These are phyloP conservation scores for Bos indicus DNA, from an alignment of 2,113 vertebrate genomes.

Conservation along the genomic window DNA sequence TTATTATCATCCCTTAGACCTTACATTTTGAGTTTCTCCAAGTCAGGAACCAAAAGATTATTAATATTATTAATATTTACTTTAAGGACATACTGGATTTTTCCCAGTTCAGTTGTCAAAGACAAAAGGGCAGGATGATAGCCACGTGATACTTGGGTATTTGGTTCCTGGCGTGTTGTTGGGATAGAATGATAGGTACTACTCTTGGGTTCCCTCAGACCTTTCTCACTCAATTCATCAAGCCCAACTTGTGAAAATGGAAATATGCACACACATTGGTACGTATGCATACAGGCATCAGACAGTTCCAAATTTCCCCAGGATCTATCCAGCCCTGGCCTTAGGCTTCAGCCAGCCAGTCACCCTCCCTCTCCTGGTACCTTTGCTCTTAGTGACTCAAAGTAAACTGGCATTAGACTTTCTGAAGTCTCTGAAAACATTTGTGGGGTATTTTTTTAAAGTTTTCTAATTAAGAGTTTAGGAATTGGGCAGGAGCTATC, in stretches of 20 bases:
- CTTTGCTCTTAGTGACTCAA: slow-evolving; percentile 37
- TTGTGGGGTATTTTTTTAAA: slow-evolving; percentile 48
- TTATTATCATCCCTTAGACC: neutral
- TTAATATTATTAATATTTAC: neutral
- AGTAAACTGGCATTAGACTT: neutral
- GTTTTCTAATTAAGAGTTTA: slow-evolving; percentile 63
- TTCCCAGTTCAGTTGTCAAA: neutral
- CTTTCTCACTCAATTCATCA: neutral
- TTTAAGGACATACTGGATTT: neutral
- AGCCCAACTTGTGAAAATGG: neutral
- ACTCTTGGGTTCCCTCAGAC: neutral
- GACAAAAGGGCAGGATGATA: neutral
- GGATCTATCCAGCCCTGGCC: accelerated
- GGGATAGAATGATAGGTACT: too few species aligned
- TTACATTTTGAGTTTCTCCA: neutral
- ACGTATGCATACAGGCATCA: accelerated
- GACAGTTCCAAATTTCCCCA: neutral
- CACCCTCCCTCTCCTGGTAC: neutral
- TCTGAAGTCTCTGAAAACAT: slow-evolving; percentile 43
- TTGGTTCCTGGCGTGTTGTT: neutral
- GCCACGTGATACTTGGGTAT: neutral
- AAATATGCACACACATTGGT: neutral
- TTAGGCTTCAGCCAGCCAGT: too few species aligned
- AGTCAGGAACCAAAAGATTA: neutral
- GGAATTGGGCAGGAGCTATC: slow-evolving; percentile 65